Evolutionary conservation across 2,888 invertebrate genomes (phyloP).

Genomic region (Oligia fasciuncula): DNA sequence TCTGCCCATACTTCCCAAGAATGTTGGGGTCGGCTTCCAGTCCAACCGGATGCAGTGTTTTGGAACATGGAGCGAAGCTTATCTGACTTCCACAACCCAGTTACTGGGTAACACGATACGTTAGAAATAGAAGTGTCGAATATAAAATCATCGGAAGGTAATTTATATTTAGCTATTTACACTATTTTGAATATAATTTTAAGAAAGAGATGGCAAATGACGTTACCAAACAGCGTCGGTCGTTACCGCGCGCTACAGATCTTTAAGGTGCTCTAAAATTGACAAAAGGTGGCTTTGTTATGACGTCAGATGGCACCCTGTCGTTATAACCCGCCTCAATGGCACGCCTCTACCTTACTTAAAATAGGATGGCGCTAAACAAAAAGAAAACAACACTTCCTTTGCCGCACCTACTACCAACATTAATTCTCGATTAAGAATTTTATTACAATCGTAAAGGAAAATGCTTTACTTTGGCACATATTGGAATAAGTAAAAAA

Average conservation of each 20-base stretch:
- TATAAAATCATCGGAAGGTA: background rate
- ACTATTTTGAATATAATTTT: conserved; percentile 20
- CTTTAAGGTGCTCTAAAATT: conserved; percentile 59
- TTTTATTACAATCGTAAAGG: conserved; percentile 75
- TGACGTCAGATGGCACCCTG: conserved; percentile 59
- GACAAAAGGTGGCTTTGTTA: conserved; percentile 57
- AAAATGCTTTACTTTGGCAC: conserved; percentile 77
- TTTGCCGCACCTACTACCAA: conserved; percentile 65
- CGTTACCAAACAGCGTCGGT: conserved; percentile 48
- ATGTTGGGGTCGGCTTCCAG: background rate
- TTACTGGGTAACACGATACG: background rate
- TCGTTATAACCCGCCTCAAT: conserved; percentile 59
- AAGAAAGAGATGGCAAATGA: conserved; percentile 30
- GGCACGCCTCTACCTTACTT: conserved; percentile 56
- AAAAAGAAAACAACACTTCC: conserved; percentile 56
- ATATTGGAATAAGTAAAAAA: conserved; percentile 85
- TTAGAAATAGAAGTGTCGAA: background rate
- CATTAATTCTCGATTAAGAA: conserved; percentile 84
- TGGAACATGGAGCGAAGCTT: background rate
- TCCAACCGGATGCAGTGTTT: background rate
- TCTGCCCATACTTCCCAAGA: background rate
- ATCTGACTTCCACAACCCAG: background rate
- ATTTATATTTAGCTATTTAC: conserved; percentile 14
- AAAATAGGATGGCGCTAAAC: conserved; percentile 55
- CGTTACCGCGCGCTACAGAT: conserved; percentile 57